phyloP scores from a whole-genome alignment of 1,140 invertebrate species.

The Telenomus remus region DNA sequence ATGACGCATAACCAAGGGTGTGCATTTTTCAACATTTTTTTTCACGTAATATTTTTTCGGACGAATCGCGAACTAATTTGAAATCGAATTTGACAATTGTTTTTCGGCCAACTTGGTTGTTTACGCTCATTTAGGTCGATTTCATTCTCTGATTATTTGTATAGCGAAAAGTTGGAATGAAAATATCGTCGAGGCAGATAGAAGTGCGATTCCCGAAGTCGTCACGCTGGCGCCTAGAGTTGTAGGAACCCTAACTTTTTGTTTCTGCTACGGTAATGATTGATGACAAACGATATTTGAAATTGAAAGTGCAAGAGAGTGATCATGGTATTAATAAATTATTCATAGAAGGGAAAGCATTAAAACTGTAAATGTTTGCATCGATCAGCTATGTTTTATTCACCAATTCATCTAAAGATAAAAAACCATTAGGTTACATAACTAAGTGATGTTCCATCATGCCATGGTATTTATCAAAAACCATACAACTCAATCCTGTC shows the following conservation, averaged over 20 bases:
- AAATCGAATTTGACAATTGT: no score
- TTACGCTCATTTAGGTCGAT: no score
- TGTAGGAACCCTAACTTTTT: constrained; percentile 29
- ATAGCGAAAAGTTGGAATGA: no score
- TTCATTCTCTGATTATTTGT: no score
- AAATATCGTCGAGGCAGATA: background rate
- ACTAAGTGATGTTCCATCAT: no score
- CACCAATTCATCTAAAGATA: background rate
- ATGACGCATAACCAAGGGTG: no score
- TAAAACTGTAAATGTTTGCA: background rate
- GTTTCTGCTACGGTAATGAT: constrained; percentile 32
- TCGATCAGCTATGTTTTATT: background rate
- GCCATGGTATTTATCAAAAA: no score
- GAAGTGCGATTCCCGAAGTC: constrained; percentile 3
- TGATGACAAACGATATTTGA: constrained; percentile 19
- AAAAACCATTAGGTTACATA: background rate
- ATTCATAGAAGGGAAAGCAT: constrained; percentile 7
- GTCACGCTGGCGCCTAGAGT: constrained; percentile 18
- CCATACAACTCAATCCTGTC: no score
- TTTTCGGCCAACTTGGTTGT: no score
- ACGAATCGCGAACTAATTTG: no score
- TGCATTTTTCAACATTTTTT: no score
- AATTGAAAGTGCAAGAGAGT: constrained; percentile 4
- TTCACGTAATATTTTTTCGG: no score
- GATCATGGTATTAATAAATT: constrained; percentile 8